Conservation (phyloP, 2,888 invertebrate species). For the Limenitis camilla region DNA sequence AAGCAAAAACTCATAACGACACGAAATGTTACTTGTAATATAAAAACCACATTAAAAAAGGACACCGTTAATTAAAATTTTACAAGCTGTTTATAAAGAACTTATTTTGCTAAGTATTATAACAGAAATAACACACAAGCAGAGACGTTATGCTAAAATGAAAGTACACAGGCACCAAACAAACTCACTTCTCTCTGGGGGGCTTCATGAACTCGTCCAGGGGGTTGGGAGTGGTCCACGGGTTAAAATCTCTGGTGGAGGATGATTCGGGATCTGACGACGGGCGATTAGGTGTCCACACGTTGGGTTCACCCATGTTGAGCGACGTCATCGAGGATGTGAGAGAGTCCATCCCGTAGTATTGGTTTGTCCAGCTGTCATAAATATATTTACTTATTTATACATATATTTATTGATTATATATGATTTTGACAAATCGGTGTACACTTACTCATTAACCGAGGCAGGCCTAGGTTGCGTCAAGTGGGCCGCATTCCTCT, state of each 20-base stretch:
- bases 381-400: no score
- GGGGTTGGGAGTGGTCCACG: slow-evolving; percentile 61
- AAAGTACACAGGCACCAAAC: no score
- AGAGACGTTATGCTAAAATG: no score
- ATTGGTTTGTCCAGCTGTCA: slow-evolving; percentile 20
- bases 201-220: slow-evolving; percentile 53
- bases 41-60: no score
- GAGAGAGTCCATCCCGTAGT: slow-evolving; percentile 37
- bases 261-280: slow-evolving; percentile 28
- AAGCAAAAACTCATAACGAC: no score
- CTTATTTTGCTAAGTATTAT: no score
- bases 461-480: slow-evolving; percentile 23
- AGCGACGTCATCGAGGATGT: slow-evolving; percentile 44
- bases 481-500: slow-evolving; percentile 43
- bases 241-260: slow-evolving; percentile 50
- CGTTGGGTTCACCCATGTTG: slow-evolving; percentile 29
- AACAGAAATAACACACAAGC: no score
- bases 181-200: slow-evolving; percentile 21
- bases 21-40: no score
- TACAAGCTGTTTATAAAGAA: no score
- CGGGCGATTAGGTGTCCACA: slow-evolving; percentile 30
- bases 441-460: slow-evolving; percentile 10
- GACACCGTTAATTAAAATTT: no score
- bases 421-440: no score
- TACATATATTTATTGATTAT: no score